Percentiles rank a stretch among this genome's conserved stretches.
phyloP scores from a whole-genome alignment of 2,797 vertebrate species.

The Sardinella longiceps region DNA sequence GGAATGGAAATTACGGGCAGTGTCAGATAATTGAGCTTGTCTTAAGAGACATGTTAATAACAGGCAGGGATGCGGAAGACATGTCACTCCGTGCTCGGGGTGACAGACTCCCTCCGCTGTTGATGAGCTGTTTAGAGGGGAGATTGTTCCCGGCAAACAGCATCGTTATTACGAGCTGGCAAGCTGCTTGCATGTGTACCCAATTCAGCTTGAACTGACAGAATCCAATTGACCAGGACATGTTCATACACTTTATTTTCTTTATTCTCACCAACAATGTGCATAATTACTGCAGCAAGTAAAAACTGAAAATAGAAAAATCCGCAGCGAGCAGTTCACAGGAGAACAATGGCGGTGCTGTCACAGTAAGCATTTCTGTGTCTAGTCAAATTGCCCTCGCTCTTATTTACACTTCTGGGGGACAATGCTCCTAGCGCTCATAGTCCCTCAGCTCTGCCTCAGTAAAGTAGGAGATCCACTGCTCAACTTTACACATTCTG shows the following conservation, averaged over 20 bases:
- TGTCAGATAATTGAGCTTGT: conserved; percentile 90
- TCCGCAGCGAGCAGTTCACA: conserved; percentile 73
- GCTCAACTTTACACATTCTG: conserved; percentile 39
- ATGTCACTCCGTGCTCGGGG: conserved; percentile 81
- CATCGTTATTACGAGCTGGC: conserved; percentile 83
- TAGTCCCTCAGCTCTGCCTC: conserved; percentile 40
- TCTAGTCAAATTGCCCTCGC: conserved; percentile 72
- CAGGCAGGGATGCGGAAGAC: conserved; percentile 82
- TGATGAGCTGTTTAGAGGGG: conserved; percentile 86
- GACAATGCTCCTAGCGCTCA: conserved; percentile 50
- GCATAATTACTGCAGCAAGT: conserved; percentile 85
- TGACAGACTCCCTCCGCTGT: conserved; percentile 85
- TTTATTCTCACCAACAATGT: conserved; percentile 86
- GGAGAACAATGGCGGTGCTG: conserved; percentile 80
- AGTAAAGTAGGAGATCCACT: not conserved
- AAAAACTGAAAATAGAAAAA: conserved; percentile 86
- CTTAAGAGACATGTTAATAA: conserved; percentile 87
- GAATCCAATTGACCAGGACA: conserved; percentile 87
- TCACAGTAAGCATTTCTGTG: conserved; percentile 71
- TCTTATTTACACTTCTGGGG: conserved; percentile 62
- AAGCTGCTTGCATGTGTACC: conserved; percentile 80
- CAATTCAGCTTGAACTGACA: conserved; percentile 86
- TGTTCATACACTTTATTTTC: conserved; percentile 87
- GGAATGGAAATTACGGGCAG: conserved; percentile 87
- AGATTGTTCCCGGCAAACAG: conserved; percentile 86